These are phyloP conservation scores for Nothobranchius furzeri DNA, from an alignment of 2,113 vertebrate genomes.

Conservation along the genomic window DNA sequence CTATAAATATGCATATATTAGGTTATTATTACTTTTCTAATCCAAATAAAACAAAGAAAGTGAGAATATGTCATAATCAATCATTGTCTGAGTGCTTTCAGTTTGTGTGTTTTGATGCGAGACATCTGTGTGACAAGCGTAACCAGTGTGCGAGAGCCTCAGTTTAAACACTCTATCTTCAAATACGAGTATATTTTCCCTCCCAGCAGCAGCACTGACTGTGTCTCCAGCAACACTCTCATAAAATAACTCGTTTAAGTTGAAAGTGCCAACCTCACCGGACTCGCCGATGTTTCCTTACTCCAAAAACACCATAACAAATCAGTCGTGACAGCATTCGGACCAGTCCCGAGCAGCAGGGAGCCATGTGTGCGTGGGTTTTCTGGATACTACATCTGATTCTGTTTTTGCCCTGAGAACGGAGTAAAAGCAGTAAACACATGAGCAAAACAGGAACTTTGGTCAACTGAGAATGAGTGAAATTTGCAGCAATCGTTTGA, in stretches of 20 bases:
- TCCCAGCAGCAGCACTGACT: constrained; percentile 12
- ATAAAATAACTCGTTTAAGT: constrained; percentile 14
- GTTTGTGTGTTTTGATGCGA: constrained; percentile 48
- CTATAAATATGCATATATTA: background rate
- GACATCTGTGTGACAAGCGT: constrained; percentile 67
- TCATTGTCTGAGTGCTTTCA: constrained; percentile 2
- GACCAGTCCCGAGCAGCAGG: constrained; percentile 5
- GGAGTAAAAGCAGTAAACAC: constrained; percentile 2
- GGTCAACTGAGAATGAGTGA: constrained; percentile 2
- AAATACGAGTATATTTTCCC: constrained; percentile 33
- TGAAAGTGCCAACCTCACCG: background rate
- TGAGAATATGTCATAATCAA: background rate
- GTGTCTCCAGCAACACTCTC: constrained; percentile 18
- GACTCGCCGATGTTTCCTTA: background rate
- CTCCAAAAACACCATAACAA: constrained; percentile 6
- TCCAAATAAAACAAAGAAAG: background rate
- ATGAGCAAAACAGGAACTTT: background rate
- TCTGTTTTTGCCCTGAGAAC: background rate
- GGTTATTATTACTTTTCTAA: background rate
- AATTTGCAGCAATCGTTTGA: constrained; percentile 3
- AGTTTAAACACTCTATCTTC: constrained; percentile 14
- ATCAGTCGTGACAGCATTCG: constrained; percentile 24
- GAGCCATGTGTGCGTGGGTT: constrained; percentile 9
- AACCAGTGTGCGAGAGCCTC: constrained; percentile 54
- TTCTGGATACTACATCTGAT: constrained; percentile 4